Percentiles rank a stretch among this genome's conserved stretches.
These are phyloP conservation scores for Callosobruchus maculatus DNA, from an alignment of 2,888 invertebrate genomes.

Conservation along the genomic window DNA sequence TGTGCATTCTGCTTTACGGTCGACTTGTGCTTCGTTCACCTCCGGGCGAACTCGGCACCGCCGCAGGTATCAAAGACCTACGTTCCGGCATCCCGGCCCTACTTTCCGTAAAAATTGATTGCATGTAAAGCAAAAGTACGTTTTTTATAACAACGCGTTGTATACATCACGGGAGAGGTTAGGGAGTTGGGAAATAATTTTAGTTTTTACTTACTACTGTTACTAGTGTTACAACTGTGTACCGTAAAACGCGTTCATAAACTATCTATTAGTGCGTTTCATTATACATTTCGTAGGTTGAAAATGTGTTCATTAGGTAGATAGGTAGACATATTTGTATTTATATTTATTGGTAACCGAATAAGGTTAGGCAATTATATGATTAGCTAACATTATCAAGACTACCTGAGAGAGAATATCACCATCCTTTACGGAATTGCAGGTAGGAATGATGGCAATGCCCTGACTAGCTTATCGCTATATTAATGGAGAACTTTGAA, in stretches of 20 bases:
- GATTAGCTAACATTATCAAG: background rate
- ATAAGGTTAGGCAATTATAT: background rate
- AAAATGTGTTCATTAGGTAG: background rate
- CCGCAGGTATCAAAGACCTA: constrained; percentile 13
- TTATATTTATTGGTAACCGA: background rate
- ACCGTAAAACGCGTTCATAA: background rate
- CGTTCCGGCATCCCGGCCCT: constrained; percentile 8
- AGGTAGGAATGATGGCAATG: background rate
- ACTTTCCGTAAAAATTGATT: constrained; percentile 1
- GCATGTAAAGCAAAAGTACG: constrained; percentile 14
- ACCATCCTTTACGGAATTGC: background rate
- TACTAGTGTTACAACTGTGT: background rate
- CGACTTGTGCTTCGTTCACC: background rate
- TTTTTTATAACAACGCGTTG: constrained; percentile 10
- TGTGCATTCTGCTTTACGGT: background rate
- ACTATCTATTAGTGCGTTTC: background rate
- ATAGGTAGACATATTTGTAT: background rate
- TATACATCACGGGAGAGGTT: constrained; percentile 11
- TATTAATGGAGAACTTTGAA: background rate
- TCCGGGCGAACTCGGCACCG: background rate
- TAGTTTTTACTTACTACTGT: constrained; percentile 2
- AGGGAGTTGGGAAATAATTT: constrained; percentile 10
- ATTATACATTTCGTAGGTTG: background rate
- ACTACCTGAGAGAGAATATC: background rate
- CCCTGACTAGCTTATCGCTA: background rate